Base-by-base conservation (phyloP, 2,888 invertebrate genomes). In the Pachydiplax longipennis region DNA sequence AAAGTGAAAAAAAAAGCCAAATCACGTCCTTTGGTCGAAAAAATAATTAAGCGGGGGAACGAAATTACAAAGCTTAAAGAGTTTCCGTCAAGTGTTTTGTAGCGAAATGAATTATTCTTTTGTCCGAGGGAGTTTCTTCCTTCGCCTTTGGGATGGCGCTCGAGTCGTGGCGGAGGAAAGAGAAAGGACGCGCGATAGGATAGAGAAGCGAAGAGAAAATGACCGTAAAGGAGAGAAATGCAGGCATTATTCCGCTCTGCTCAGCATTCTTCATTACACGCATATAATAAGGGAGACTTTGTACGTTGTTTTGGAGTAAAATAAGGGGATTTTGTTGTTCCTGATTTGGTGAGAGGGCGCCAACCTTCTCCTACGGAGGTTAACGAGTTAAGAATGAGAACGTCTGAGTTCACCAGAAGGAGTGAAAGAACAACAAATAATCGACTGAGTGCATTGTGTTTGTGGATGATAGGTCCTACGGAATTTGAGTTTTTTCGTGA, bases 1-100 rank as follows among this genome's bases (percentile, higher is more conserved):
- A 73, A 31, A 73, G 73, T 31, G 31, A 31, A 73, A 73, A 37
- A n/a, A 73, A 73, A 73, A 73, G 73, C 25, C 73, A 73, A 73
- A 73, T 73, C 73, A 73, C 73, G 31, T 73, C 73, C 73, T 73
- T 73, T 73, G 73, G 73, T 73, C 31, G 73, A 73, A 73, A 73
- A 73, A 73, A 73, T 73, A 73, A 73, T 73, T 73, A 73, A 73
- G 25, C 65, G 65, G 65, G 61, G 73, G 73, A 73, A 73, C 73
- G 73, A 73, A 73, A 73, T 73, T 73, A 73, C 73, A 73, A 73
- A 73, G 73, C 73, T 73, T 73, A 73, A 73, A 73, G 73, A 73
- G 73, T 73, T 73, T 73, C 73, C 73, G 73, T 73, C 73, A 73
- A 73, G 73, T 73, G 73, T 73, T 73, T 73, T 31, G 73, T 73